Conservation (phyloP, 1,140 invertebrate species). For the Mamestra configurata region DNA sequence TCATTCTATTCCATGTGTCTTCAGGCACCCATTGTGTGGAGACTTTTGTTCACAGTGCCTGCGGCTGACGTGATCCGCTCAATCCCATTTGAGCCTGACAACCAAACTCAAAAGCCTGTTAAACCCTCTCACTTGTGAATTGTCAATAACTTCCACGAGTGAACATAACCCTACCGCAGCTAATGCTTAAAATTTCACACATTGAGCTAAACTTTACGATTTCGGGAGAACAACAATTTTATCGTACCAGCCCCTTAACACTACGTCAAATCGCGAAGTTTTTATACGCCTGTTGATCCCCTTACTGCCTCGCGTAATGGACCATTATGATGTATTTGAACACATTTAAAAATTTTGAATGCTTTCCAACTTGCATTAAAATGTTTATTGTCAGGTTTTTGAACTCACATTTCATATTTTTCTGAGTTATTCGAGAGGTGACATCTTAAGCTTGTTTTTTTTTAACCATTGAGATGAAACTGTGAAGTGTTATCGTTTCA, state of each 20-base stretch:
- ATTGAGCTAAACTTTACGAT: conserved; percentile 38
- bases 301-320: conserved; percentile 61
- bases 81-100: no score
- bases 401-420: conserved; percentile 20
- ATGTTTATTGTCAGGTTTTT: conserved; percentile 28
- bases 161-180: neutral
- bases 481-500: conserved; percentile 2
- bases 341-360: conserved; percentile 54
- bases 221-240: conserved; percentile 47
- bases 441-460: conserved; percentile 33
- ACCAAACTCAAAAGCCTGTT: neutral
- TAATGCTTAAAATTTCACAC: conserved; percentile 41
- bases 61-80: no score
- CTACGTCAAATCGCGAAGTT: conserved; percentile 57
- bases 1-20: no score
- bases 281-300: conserved; percentile 73
- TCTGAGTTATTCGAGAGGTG: neutral
- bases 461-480: neutral
- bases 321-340: conserved; percentile 64
- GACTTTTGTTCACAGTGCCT: no score
- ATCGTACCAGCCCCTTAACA: conserved; percentile 40
- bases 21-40: no score
- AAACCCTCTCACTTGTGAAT: neutral
- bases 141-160: neutral
- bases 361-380: conserved; percentile 45